Conservation (phyloP, 2,888 invertebrate genomes). For the Mystacides longicornis region DNA sequence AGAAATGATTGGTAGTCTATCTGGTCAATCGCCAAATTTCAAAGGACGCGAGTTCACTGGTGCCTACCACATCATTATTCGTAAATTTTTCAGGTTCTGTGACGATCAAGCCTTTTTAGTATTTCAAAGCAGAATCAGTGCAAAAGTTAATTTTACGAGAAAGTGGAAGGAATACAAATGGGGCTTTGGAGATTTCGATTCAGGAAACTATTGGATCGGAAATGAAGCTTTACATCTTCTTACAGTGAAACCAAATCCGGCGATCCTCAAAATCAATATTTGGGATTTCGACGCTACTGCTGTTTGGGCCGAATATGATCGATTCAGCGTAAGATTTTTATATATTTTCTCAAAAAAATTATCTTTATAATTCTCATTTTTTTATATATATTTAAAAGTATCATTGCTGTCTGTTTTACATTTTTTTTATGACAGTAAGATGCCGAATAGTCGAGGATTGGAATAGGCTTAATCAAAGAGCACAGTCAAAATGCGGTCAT, state of each 20-base stretch:
- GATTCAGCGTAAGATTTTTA: constrained; percentile 28
- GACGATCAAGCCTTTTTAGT: constrained; percentile 50
- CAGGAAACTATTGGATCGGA: constrained; percentile 52
- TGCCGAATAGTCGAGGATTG: too few species aligned
- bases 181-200: constrained; percentile 48
- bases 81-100: constrained; percentile 13
- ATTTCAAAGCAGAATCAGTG: constrained; percentile 40
- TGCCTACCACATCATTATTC: too few species aligned
- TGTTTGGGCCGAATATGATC: constrained; percentile 47
- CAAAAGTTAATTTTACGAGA: constrained; percentile 45
- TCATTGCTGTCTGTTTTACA: too few species aligned
- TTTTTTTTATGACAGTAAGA: too few species aligned
- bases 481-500: too few species aligned
- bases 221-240: constrained; percentile 48
- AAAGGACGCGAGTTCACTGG: too few species aligned
- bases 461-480: too few species aligned
- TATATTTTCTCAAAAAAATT: too few species aligned
- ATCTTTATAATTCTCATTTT: too few species aligned
- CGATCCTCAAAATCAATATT: constrained; percentile 44
- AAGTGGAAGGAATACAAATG: constrained; percentile 49
- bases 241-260: constrained; percentile 34
- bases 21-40: too few species aligned
- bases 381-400: too few species aligned
- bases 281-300: constrained; percentile 42
- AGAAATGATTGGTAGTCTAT: too few species aligned